Percentiles rank a stretch among this genome's conserved stretches.
Evolutionary conservation across 2,113 vertebrate species (phyloP).

Genomic region (Rhinopomastus cyanomelas): DNA sequence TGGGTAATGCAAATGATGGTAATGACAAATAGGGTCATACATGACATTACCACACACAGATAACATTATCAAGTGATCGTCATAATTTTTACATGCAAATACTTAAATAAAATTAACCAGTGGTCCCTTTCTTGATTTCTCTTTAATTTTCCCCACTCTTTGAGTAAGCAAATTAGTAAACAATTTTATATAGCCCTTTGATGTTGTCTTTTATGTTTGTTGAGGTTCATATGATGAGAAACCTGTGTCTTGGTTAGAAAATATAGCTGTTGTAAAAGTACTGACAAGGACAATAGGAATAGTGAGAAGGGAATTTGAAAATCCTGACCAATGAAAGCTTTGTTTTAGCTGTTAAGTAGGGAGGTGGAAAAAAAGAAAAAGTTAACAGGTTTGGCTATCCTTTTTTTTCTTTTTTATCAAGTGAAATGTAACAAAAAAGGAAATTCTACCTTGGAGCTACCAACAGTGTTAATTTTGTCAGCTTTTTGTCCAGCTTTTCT

Average conservation of each 20-base stretch:
- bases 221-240: neutral
- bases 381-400: neutral
- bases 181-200: neutral
- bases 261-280: neutral
- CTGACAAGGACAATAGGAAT: fast-evolving
- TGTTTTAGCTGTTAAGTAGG: neutral
- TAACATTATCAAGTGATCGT: neutral
- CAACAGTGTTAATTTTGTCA: neutral
- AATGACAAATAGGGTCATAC: no score
- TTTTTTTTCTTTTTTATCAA: neutral
- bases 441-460: neutral
- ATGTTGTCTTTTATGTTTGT: neutral
- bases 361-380: neutral
- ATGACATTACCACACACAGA: neutral
- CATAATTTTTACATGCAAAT: neutral
- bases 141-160: neutral
- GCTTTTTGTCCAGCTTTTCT: no score
- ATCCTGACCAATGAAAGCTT: neutral
- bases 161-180: neutral
- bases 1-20: no score
- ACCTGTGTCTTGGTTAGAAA: neutral
- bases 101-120: neutral
- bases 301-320: neutral
- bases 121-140: neutral
- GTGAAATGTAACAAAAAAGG: neutral